Evolutionary conservation across 2,888 invertebrate species (phyloP).

Genomic region (Podotricha telesiphe): DNA sequence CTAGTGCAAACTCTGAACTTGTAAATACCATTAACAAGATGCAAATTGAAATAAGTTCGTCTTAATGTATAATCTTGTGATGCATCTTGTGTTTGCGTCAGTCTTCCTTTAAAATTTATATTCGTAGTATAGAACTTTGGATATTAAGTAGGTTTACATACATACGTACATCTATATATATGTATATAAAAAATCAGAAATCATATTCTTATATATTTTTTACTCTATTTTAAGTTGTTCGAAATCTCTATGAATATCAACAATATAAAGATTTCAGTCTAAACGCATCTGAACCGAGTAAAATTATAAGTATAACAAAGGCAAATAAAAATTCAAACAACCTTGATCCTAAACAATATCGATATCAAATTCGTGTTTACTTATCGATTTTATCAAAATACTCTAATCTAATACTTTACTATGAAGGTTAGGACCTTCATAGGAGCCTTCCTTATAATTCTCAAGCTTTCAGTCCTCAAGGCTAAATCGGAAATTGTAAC

Average conservation of each 20-base stretch:
- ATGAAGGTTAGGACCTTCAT: constrained; percentile 40
- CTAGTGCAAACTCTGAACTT: constrained; percentile 44
- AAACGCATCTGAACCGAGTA: background rate
- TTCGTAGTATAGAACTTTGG: background rate
- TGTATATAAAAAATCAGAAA: no score
- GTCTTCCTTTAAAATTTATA: constrained; percentile 1
- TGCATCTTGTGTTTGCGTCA: constrained; percentile 12
- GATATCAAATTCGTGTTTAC: constrained; percentile 32
- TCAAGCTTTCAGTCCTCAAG: constrained; percentile 28
- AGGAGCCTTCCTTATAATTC: constrained; percentile 26
- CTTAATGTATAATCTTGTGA: no score
- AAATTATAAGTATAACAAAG: background rate
- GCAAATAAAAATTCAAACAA: background rate
- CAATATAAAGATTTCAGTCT: background rate
- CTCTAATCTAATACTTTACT: constrained; percentile 31
- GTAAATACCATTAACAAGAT: constrained; percentile 37
- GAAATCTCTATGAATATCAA: background rate
- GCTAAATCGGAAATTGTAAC: background rate
- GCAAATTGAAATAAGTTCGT: constrained; percentile 28
- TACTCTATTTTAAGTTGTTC: background rate
- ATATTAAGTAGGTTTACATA: background rate
- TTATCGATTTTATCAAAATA: constrained; percentile 35
- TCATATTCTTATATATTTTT: no score
- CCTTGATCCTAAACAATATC: constrained; percentile 22
- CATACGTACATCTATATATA: background rate